A percentile compares a stretch with the other conserved stretches of the same genome.
phyloP scores from a whole-genome alignment of 2,797 vertebrate genomes.

The Philypnodon macrostomus region DNA sequence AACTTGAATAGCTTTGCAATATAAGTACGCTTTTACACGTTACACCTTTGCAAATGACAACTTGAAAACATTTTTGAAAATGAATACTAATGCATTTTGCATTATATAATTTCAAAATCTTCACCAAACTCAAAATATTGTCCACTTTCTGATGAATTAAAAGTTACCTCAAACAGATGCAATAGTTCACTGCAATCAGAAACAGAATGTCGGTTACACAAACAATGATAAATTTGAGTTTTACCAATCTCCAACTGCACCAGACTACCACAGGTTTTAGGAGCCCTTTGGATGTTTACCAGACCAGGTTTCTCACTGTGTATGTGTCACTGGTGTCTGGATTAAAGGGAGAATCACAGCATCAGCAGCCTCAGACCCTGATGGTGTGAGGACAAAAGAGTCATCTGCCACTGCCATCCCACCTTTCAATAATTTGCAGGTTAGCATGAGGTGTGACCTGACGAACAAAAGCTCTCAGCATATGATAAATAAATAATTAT shows the following conservation, averaged over 20 bases:
- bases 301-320: constrained; percentile 54
- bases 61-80: constrained; percentile 5
- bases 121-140: not conserved
- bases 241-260: constrained; percentile 45
- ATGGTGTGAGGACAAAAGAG: constrained; percentile 69
- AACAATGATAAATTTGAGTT: constrained; percentile 27
- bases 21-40: too few relatives aligned
- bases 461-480: constrained; percentile 57
- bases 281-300: constrained; percentile 52
- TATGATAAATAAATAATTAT: not conserved
- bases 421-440: constrained; percentile 71
- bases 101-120: constrained; percentile 3
- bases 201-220: constrained; percentile 2
- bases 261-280: constrained; percentile 45
- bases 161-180: not conserved
- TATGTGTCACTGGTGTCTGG: too few relatives aligned
- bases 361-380: constrained; percentile 48
- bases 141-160: not conserved
- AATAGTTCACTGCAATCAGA: not conserved
- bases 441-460: constrained; percentile 74
- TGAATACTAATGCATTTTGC: not conserved
- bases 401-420: constrained; percentile 65
- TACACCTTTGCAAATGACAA: constrained; percentile 11
- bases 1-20: too few relatives aligned
- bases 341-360: too few relatives aligned